These are phyloP conservation scores for Lonchura striata DNA, from an alignment of 2,113 vertebrate genomes.

Conservation along the genomic window DNA sequence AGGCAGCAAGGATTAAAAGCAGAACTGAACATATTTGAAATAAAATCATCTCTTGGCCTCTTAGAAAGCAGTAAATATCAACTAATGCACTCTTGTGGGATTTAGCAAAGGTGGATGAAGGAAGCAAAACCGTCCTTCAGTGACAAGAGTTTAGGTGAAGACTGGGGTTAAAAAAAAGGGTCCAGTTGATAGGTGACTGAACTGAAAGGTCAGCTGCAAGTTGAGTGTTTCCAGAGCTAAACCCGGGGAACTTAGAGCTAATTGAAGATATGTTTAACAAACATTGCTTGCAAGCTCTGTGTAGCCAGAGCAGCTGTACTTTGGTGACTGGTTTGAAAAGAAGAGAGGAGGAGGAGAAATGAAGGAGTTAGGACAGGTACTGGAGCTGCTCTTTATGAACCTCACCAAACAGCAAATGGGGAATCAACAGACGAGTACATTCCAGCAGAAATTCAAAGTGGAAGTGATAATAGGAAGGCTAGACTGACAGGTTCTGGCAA, in stretches of 20 bases:
- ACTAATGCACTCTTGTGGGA: background rate
- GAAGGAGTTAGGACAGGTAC: background rate
- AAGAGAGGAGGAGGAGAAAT: background rate
- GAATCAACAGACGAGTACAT: background rate
- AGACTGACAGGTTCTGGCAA: conserved; percentile 14
- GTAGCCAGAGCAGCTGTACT: conserved; percentile 3
- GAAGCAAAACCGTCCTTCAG: background rate
- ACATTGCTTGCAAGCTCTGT: background rate
- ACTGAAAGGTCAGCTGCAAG: background rate
- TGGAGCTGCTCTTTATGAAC: conserved; percentile 26
- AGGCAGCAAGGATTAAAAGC: background rate
- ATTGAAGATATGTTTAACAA: conserved; percentile 16
- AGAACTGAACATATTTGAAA: background rate
- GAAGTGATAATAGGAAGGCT: background rate
- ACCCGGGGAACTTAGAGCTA: background rate
- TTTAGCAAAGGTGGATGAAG: background rate
- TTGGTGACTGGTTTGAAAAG: background rate
- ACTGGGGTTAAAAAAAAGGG: background rate
- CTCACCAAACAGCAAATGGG: background rate
- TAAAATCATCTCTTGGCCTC: background rate
- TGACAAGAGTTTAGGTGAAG: background rate
- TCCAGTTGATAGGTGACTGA: background rate
- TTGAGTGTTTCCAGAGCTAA: conserved; percentile 30
- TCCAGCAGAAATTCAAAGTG: conserved; percentile 33
- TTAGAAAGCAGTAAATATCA: background rate